A percentile compares a stretch with the other conserved stretches of the same genome.
These are phyloP conservation scores for Parotia lawesii DNA, from an alignment of 2,113 vertebrate genomes.

Conservation along the genomic window DNA sequence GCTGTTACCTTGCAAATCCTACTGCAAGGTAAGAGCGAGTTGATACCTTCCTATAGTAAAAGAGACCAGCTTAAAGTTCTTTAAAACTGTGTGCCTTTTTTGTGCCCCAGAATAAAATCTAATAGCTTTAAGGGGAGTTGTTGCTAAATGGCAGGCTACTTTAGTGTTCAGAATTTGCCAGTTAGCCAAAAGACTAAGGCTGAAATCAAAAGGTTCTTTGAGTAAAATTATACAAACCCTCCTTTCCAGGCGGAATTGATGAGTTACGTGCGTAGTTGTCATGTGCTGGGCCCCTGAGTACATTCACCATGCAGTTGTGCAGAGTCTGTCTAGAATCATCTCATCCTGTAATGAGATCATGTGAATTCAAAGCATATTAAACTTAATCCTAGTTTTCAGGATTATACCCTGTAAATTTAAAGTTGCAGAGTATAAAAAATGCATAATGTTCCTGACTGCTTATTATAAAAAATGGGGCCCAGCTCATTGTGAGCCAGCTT, in stretches of 20 bases:
- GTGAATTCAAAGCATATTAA: constrained; percentile 10
- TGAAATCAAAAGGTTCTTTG: constrained; percentile 6
- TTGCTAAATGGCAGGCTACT: not conserved
- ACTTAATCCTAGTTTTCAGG: constrained; percentile 38
- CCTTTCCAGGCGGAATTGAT: not conserved
- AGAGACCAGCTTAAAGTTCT: not conserved
- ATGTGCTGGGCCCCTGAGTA: not conserved
- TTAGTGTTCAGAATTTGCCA: not conserved
- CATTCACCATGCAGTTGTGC: not conserved
- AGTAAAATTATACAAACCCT: not conserved
- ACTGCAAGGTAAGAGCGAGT: not conserved
- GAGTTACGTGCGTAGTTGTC: not conserved
- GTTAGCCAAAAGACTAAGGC: not conserved
- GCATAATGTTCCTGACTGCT: not conserved
- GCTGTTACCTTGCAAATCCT: not conserved
- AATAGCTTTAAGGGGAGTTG: not conserved
- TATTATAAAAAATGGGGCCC: not conserved
- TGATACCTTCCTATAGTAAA: not conserved
- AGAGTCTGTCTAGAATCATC: not conserved
- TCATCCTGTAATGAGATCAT: constrained; percentile 6
- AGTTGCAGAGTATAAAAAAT: not conserved
- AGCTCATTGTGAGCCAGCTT: not conserved
- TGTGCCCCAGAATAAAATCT: not conserved
- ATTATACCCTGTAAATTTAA: constrained; percentile 28
- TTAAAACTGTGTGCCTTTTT: not conserved